Conservation (phyloP, 1,140 invertebrate genomes). For the Antheraea pernyi region DNA sequence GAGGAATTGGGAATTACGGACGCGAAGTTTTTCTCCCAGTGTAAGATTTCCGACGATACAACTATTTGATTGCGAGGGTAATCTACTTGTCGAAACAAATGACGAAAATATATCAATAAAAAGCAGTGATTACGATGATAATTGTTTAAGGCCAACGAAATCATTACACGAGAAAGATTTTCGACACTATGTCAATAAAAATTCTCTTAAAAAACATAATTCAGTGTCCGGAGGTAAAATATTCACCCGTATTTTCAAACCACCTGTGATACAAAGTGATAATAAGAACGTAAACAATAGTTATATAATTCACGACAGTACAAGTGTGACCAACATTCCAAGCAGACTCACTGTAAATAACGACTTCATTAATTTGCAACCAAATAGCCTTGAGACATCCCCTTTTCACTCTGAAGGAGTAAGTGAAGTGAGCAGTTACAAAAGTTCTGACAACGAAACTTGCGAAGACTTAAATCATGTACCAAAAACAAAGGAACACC, state of each 20-base stretch:
- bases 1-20: constrained; percentile 75
- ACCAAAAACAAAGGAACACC: constrained; percentile 32
- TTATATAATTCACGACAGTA: constrained; percentile 47
- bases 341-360: constrained; percentile 55
- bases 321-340: constrained; percentile 66
- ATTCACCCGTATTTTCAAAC: constrained; percentile 67
- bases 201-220: constrained; percentile 64
- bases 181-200: constrained; percentile 54
- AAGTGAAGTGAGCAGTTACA: constrained; percentile 75
- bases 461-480: constrained; percentile 39
- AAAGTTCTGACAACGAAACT: constrained; percentile 78
- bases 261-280: constrained; percentile 35
- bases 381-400: constrained; percentile 63
- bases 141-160: constrained; percentile 46
- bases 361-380: constrained; percentile 47
- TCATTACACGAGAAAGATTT: constrained; percentile 69
- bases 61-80: constrained; percentile 77
- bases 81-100: constrained; percentile 76
- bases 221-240: constrained; percentile 68
- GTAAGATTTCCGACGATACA: constrained; percentile 74
- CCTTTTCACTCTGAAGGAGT: constrained; percentile 59
- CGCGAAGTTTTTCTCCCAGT: constrained; percentile 68
- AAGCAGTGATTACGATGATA: constrained; percentile 60
- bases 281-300: constrained; percentile 34
- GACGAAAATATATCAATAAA: constrained; percentile 77